A percentile compares a stretch with the other conserved stretches of the same genome.
Conservation (phyloP, 2,888 invertebrate genomes). For the Linnaemya tessellans region DNA sequence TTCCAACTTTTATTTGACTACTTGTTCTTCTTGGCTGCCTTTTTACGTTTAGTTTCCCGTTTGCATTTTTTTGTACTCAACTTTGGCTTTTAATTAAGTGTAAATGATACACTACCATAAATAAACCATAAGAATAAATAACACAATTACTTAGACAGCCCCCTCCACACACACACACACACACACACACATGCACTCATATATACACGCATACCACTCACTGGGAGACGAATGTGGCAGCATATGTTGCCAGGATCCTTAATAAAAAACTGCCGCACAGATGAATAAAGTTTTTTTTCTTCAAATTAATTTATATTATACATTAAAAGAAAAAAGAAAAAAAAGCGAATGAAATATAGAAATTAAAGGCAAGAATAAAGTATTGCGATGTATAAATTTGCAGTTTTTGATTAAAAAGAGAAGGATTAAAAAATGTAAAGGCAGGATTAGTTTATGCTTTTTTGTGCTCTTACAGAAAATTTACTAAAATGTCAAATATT, state of each 20-base stretch:
- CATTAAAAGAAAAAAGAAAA: neutral
- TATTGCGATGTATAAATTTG: neutral
- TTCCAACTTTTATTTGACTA: conserved; percentile 24
- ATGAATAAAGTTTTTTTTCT: conserved; percentile 36
- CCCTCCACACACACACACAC: neutral
- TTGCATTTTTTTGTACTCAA: conserved; percentile 48
- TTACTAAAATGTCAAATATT: too few relatives aligned
- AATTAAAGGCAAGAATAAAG: conserved; percentile 3
- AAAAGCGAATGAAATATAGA: neutral
- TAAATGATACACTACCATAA: conserved; percentile 72
- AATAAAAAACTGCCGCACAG: conserved; percentile 37
- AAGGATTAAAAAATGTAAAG: neutral
- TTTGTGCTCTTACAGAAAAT: too few relatives aligned
- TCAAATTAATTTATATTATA: conserved; percentile 47
- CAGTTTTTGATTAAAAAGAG: neutral
- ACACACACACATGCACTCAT: neutral
- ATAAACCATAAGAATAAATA: conserved; percentile 69
- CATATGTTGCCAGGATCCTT: conserved; percentile 45
- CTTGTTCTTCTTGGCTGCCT: conserved; percentile 25
- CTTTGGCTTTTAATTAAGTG: conserved; percentile 73
- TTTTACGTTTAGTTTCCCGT: conserved; percentile 21
- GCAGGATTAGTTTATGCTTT: neutral
- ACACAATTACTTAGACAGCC: conserved; percentile 44
- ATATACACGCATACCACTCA: neutral
- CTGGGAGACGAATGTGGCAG: conserved; percentile 35